A percentile compares a stretch with the other conserved stretches of the same genome.
phyloP scores from a whole-genome alignment of 2,113 vertebrate genomes.

The Elgaria multicarinata region DNA sequence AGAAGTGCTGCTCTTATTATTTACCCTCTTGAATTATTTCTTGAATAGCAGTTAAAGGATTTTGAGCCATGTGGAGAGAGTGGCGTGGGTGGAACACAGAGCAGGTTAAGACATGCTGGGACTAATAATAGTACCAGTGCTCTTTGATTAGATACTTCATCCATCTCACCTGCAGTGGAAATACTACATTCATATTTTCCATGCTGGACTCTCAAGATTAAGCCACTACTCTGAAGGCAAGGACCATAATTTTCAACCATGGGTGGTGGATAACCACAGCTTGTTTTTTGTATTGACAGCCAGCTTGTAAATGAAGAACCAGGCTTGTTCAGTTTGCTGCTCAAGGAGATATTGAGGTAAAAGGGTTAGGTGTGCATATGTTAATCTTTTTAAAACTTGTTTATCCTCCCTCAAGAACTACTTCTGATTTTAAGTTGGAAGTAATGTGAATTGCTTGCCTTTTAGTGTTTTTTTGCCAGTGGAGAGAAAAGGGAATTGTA shows the following conservation, averaged over 20 bases:
- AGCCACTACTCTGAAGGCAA: slow-evolving; percentile 16
- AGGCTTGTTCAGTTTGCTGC: slow-evolving; percentile 11
- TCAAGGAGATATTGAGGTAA: background rate
- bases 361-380: slow-evolving; percentile 8
- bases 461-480: background rate
- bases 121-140: background rate
- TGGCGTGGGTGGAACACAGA: background rate
- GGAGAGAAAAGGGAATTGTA: background rate
- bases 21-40: background rate
- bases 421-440: slow-evolving; percentile 9
- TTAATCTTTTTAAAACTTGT: background rate
- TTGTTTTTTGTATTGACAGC: slow-evolving; percentile 34
- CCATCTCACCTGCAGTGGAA: slow-evolving; percentile 5
- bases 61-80: slow-evolving; percentile 21
- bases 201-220: background rate
- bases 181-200: slow-evolving; percentile 27
- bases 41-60: slow-evolving; percentile 9
- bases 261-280: background rate
- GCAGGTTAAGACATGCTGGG: background rate
- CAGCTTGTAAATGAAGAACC: slow-evolving; percentile 43
- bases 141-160: slow-evolving; percentile 18
- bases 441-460: background rate
- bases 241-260: slow-evolving; percentile 26
- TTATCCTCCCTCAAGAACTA: background rate
- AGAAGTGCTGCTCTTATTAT: slow-evolving; percentile 5